These are phyloP conservation scores for Paragorgia papillata DNA, from an alignment of 92 coral and sea anemone species.

Conservation along the genomic window DNA sequence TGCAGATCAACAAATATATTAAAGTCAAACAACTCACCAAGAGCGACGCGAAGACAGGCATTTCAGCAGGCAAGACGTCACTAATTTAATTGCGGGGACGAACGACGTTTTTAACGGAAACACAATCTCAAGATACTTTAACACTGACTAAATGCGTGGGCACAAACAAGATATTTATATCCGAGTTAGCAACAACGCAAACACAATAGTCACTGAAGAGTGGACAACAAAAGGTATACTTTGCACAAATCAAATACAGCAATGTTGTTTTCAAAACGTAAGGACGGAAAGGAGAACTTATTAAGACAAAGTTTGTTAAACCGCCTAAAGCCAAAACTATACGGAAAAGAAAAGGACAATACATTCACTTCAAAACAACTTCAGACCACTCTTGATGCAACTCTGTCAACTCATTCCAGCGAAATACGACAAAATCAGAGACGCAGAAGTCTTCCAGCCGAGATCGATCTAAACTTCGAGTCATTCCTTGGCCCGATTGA, in stretches of 20 bases:
- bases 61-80: too few relatives aligned
- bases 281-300: not conserved
- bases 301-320: constrained; percentile 32
- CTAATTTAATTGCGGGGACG: too few relatives aligned
- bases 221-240: not conserved
- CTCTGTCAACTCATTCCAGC: too few relatives aligned
- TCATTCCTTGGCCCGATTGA: constrained; percentile 22
- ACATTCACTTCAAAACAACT: constrained; percentile 1
- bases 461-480: not conserved
- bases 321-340: constrained; percentile 20
- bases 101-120: too few relatives aligned
- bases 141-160: too few relatives aligned
- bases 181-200: too few relatives aligned
- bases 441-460: constrained; percentile 28
- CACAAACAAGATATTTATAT: too few relatives aligned
- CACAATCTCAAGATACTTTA: too few relatives aligned
- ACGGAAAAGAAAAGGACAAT: not conserved
- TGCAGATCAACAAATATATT: too few relatives aligned
- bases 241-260: not conserved
- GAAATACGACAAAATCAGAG: not conserved
- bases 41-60: too few relatives aligned
- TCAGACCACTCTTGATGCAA: not conserved
- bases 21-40: too few relatives aligned
- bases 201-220: too few relatives aligned
- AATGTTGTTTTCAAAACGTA: constrained; percentile 22